Base-by-base conservation (phyloP, 2,113 vertebrate genomes). In the Coreoperca whiteheadi region DNA sequence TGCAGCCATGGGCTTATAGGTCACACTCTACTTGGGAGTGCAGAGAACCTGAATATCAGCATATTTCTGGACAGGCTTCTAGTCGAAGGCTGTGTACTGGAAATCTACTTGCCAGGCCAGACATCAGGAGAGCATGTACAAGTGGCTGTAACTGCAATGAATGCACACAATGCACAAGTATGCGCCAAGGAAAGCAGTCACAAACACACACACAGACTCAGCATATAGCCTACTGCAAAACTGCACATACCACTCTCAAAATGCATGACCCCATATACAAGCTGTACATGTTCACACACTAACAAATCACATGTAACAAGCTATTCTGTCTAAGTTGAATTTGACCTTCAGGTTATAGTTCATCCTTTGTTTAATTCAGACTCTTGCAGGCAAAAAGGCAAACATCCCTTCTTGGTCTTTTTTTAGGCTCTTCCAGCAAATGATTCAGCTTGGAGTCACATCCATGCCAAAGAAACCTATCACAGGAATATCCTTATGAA, bases 41-140 rank as follows among this genome's bases (percentile, higher is more conserved):
- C 68, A 83, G 63, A 68, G 79, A 96, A 96, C 95, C 87, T 89
- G 95, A 94, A 95, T 86, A 87, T 92, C 94, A 76, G 84, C 95
- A 96, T 96, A 94, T 91, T 95, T 95, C 82, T 82, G 87, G 81
- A 81, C 74, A 76, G 56, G 68, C 77, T 74, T 28, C 77, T 32
- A 28, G 71, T 83, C 67, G 60, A 75, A 90, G 87, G 43, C 34
- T 73, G 4, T 53, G 73, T 76, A 30, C 74, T 88, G 61, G 77
- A 78, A 89, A 72, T 81, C n/a, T 76, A 65, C 82, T 69, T 68
- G 53, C 39, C 59, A 66, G 68, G 79, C 20, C 79, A 90, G 67
- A 82, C 67, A 41, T 86, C 41, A 63, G n/a, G 48, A 87, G 37
- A 46, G 57, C 83, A 57, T 28, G 34, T 37, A 63, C 64, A 6